Conservation (phyloP, 2,888 invertebrate genomes). For the Ceratothoa steindachneri region DNA sequence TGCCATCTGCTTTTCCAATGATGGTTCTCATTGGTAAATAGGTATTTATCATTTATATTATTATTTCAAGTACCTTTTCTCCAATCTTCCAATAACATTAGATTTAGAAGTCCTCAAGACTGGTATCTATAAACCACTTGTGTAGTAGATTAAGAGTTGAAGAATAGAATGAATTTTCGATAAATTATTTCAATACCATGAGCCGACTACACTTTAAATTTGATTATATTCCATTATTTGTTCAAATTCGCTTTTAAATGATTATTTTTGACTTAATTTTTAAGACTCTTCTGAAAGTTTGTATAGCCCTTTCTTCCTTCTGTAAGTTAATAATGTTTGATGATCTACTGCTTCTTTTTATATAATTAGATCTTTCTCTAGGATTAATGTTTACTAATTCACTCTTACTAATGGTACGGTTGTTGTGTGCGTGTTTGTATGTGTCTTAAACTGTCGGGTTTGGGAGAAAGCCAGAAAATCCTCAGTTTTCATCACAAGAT, state of each 20-base stretch:
- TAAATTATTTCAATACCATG: no score
- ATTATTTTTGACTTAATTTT: neutral
- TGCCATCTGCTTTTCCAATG: neutral
- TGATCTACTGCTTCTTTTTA: no score
- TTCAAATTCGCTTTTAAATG: neutral
- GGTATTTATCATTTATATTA: neutral
- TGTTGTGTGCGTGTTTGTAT: neutral
- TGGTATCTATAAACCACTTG: neutral
- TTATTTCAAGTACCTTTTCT: neutral
- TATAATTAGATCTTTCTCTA: neutral
- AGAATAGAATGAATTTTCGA: neutral
- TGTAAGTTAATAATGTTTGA: no score
- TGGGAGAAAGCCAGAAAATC: no score
- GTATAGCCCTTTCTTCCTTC: neutral
- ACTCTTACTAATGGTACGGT: neutral
- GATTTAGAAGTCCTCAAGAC: neutral
- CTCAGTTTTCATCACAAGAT: no score
- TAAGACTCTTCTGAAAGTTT: neutral
- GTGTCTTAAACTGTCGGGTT: no score
- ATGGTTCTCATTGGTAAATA: neutral
- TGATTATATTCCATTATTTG: neutral
- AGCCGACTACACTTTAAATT: no score
- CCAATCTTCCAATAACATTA: conserved; percentile 6
- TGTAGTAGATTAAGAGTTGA: neutral
- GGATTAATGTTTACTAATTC: neutral